phyloP scores from a whole-genome alignment of 2,888 invertebrate species.

The Coelopa pilipes region DNA sequence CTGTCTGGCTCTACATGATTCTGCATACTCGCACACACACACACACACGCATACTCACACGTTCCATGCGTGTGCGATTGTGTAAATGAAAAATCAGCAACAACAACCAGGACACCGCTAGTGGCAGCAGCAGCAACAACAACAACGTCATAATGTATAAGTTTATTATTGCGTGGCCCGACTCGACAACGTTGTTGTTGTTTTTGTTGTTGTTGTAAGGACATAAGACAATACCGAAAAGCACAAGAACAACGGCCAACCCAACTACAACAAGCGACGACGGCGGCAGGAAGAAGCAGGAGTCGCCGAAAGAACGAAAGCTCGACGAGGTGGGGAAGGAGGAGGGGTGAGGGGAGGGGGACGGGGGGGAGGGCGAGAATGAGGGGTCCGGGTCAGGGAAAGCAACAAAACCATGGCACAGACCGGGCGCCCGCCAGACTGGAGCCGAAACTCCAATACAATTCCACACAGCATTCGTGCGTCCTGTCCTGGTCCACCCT shows the following conservation, averaged over 20 bases:
- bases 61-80: conserved; percentile 25
- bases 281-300: too few relatives aligned
- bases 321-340: too few relatives aligned
- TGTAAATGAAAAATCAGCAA: conserved; percentile 31
- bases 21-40: too few relatives aligned
- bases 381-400: too few relatives aligned
- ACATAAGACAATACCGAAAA: conserved; percentile 18
- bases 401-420: conserved; percentile 20
- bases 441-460: conserved; percentile 31
- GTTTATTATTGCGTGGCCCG: conserved; percentile 26
- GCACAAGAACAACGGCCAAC: background rate
- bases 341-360: too few relatives aligned
- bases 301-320: too few relatives aligned
- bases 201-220: too few relatives aligned
- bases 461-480: conserved; percentile 11
- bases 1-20: too few relatives aligned
- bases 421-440: conserved; percentile 33
- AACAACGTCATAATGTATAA: conserved; percentile 14
- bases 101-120: too few relatives aligned
- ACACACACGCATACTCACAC: too few relatives aligned
- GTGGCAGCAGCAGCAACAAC: conserved; percentile 14
- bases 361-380: too few relatives aligned
- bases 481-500: background rate
- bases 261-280: conserved; percentile 3
- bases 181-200: conserved; percentile 11